Base-by-base conservation (phyloP, 92 coral and sea anemone genomes). In the Paragorgia papillata region DNA sequence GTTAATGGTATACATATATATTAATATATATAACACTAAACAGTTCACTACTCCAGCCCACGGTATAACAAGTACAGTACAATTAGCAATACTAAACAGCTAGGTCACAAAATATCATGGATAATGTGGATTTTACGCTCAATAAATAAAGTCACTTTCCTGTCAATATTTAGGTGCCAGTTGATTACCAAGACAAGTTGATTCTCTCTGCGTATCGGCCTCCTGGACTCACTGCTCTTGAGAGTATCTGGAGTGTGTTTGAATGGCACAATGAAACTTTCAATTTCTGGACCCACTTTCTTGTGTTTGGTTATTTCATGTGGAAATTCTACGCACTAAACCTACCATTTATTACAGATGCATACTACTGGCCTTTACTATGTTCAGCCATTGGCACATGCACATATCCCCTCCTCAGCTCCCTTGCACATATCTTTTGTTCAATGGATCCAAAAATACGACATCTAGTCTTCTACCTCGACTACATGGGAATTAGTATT, bases 251-350 rank as follows among this genome's bases (percentile, higher is more conserved):
- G 18, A 90, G 96, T 67, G 74, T 90, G 19, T 87, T 87, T 77
- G 91, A 87, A 58, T 90, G 91, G 96, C 86, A 90, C 83, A 90
- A 90, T 73, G 96, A 90, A 54, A 87, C 91, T 0, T 80, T 90
- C 62, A 90, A 90, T 70, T 83, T 90, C 40, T 90, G 96, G 96
- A 87, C 96, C 17, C 96, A 90, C 30, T 90, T 79, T 34, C 43
- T 90, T 18, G 83, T 90, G 18, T 68, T 90, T n/a, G 73, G 85
- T 17, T 90, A 83, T 67, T 90, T 87, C 82, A 27, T 82, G 35
- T 84, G 91, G 91, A 87, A 76, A 39, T 87, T 84, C 82, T 60
- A 9, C 30, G 41, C 79, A 7, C 82, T 83, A 49, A 81, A 73
- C 9, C 27, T 84, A 4, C 75, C 76, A 64, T 74, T 83, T 12